These are phyloP conservation scores for Mesembrinibis cayennensis DNA, from an alignment of 2,113 vertebrate genomes.

Conservation along the genomic window DNA sequence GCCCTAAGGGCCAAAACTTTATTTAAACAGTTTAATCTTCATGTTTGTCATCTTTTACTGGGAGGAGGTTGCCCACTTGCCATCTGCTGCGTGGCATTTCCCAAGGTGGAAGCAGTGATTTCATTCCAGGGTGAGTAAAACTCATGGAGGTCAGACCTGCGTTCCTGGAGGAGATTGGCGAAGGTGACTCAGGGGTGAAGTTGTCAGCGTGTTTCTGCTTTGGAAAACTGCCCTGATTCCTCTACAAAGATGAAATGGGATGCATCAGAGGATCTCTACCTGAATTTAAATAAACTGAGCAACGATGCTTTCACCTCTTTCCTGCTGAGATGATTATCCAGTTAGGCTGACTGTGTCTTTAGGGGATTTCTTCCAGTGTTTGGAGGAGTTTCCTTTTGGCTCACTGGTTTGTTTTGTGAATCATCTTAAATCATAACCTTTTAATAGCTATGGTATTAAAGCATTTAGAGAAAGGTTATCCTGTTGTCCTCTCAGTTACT, in stretches of 20 bases:
- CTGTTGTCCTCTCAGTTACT: not conserved
- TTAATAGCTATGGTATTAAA: not conserved
- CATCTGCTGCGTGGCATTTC: not conserved
- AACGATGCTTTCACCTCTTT: not conserved
- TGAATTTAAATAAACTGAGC: not conserved
- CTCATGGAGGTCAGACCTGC: accelerated
- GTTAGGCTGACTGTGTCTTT: not conserved
- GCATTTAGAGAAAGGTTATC: not conserved
- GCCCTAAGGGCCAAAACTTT: not conserved
- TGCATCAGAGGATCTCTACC: not conserved
- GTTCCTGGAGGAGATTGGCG: not conserved
- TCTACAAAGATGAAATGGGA: not conserved
- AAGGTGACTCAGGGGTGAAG: not conserved
- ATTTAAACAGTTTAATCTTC: not conserved
- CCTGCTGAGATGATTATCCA: not conserved
- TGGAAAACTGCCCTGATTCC: not conserved
- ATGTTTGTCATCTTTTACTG: not conserved
- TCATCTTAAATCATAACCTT: not conserved
- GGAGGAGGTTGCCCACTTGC: not conserved
- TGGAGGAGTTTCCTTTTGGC: not conserved
- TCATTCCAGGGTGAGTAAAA: not conserved
- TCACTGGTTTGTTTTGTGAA: not conserved
- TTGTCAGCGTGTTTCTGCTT: not conserved
- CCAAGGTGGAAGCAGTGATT: not conserved
- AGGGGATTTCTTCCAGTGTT: not conserved